Conservation (phyloP, 2,113 vertebrate species). For the Excalfactoria chinensis region DNA sequence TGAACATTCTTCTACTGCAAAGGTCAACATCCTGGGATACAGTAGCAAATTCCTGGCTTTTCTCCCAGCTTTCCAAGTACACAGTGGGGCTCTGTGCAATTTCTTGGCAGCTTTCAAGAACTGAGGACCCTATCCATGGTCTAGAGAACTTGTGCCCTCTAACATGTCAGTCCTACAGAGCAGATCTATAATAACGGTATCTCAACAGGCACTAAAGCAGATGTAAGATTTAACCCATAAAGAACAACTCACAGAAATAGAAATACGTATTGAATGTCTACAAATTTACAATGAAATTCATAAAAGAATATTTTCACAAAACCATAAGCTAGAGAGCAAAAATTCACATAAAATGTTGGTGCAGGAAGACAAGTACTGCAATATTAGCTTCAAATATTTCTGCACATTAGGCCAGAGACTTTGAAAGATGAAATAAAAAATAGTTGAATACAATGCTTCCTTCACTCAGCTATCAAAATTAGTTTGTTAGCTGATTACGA, state of each 20-base stretch:
- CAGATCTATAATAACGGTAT: neutral
- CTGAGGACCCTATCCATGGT: neutral
- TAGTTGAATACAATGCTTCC: neutral
- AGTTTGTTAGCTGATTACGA: neutral
- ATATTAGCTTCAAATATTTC: constrained; percentile 4
- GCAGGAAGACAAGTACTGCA: neutral
- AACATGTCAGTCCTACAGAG: neutral
- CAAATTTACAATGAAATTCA: constrained; percentile 28
- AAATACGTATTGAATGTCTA: neutral
- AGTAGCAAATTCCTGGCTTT: neutral
- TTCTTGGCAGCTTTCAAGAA: constrained; percentile 8
- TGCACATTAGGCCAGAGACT: neutral
- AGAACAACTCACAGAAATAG: constrained; percentile 10
- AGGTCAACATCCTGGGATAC: neutral
- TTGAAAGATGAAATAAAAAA: neutral
- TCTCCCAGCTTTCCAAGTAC: neutral
- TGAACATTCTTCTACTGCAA: neutral
- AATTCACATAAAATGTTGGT: neutral
- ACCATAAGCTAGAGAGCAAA: neutral
- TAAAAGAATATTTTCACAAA: constrained; percentile 38
- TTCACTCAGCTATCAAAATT: neutral
- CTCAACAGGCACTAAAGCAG: neutral
- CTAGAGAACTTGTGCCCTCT: neutral
- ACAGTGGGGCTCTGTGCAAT: neutral
- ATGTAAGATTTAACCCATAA: neutral